A percentile compares a stretch with the other conserved stretches of the same genome.
phyloP scores from a whole-genome alignment of 2,888 invertebrate species.

The Norana najaformis region DNA sequence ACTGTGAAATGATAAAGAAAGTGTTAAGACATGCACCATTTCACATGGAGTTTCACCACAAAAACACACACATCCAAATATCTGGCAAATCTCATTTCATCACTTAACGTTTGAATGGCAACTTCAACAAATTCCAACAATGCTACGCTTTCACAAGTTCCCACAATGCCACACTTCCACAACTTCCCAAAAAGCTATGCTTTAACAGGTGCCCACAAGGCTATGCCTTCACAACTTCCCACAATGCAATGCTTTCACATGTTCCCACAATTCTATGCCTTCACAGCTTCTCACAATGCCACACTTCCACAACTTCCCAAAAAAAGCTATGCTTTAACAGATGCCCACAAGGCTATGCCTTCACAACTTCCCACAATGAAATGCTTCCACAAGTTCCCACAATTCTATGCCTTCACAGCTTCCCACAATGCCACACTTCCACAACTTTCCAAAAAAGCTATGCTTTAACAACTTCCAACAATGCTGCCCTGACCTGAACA shows the following conservation, averaged over 20 bases:
- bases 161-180: too few species aligned
- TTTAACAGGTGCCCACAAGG: neutral
- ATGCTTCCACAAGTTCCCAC: neutral
- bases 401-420: neutral
- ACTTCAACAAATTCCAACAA: neutral
- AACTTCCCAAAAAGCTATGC: neutral
- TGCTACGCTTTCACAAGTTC: neutral
- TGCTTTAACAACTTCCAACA: neutral
- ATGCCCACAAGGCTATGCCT: neutral
- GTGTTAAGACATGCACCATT: neutral
- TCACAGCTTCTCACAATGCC: too few species aligned
- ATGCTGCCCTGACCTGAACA: neutral
- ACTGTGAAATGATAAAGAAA: neutral
- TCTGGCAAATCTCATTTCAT: neutral
- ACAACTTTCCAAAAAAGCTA: too few species aligned
- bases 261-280: too few species aligned
- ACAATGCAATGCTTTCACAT: neutral
- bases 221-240: too few species aligned
- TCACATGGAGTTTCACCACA: neutral
- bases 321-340: neutral
- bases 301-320: neutral
- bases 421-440: neutral
- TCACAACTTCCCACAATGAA: neutral
- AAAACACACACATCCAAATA: neutral
- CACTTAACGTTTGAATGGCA: neutral